Percentiles rank a stretch among this genome's conserved stretches.
Evolutionary conservation across 2,888 invertebrate genomes (phyloP).

Genomic region (Gymnoscelis rufifasciata): DNA sequence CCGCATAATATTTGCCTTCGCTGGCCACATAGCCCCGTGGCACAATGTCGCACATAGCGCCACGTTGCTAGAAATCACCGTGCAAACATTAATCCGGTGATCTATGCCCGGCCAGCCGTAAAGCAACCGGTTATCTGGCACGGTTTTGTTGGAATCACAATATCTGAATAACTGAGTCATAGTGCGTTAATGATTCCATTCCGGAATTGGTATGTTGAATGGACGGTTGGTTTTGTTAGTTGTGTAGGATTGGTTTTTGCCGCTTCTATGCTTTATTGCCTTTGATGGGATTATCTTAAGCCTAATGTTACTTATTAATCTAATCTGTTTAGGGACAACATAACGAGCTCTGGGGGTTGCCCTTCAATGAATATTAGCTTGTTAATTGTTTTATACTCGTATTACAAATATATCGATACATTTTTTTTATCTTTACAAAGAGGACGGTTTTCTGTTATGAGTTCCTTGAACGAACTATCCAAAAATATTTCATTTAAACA

Average conservation of each 20-base stretch:
- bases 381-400: too few species aligned
- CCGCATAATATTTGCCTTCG: slow-evolving; percentile 31
- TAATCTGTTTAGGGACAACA: too few species aligned
- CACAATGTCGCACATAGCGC: slow-evolving; percentile 9
- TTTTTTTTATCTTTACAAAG: too few species aligned
- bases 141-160: slow-evolving; percentile 22
- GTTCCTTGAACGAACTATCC: too few species aligned
- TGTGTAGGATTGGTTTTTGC: neutral
- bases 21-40: slow-evolving; percentile 1
- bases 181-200: slow-evolving; percentile 2
- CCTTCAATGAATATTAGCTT: too few species aligned
- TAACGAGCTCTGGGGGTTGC: too few species aligned
- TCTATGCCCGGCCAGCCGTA: slow-evolving; percentile 31
- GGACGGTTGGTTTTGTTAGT: neutral
- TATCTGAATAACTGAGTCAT: slow-evolving; percentile 16
- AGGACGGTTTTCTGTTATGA: too few species aligned
- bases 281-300: too few species aligned
- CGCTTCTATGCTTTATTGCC: neutral
- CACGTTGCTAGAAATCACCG: slow-evolving; percentile 32
- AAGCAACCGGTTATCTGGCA: slow-evolving; percentile 25
- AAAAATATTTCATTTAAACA: too few species aligned
- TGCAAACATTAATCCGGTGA: slow-evolving; percentile 42
- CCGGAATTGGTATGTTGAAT: neutral
- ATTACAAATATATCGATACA: too few species aligned
- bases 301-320: too few species aligned